Conservation (phyloP, 2,797 vertebrate genomes). For the Tachyglossus aculeatus region DNA sequence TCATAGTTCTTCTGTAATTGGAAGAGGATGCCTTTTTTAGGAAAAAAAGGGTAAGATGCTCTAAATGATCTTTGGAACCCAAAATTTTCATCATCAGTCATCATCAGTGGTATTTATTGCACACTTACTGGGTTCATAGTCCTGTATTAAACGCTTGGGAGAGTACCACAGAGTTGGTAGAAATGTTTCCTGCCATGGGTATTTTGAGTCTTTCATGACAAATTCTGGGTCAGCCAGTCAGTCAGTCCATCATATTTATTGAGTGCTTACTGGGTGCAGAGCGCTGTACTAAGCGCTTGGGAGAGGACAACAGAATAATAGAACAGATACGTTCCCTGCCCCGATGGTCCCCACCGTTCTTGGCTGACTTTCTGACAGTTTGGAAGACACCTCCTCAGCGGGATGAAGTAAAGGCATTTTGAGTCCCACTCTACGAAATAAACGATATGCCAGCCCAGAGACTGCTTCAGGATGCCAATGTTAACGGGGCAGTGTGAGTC, state of each 20-base stretch:
- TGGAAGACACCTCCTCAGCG: constrained; percentile 21
- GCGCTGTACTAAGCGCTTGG: no score
- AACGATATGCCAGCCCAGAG: constrained; percentile 28
- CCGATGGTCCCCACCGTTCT: constrained; percentile 28
- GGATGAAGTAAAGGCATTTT: neutral
- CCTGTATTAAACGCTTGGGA: no score
- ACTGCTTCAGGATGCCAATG: constrained; percentile 24
- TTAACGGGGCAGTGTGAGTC: neutral
- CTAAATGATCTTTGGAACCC: constrained; percentile 59
- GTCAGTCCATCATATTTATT: no score
- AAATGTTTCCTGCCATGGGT: constrained; percentile 54
- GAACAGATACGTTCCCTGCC: no score
- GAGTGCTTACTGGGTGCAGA: no score
- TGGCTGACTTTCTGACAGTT: constrained; percentile 46
- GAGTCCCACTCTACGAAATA: neutral
- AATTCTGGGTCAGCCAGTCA: no score
- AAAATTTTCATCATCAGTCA: no score
- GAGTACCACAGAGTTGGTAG: no score
- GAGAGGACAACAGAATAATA: no score
- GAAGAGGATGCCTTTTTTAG: constrained; percentile 52
- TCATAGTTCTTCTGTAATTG: constrained; percentile 56
- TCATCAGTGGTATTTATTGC: no score
- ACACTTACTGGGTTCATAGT: no score
- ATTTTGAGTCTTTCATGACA: constrained; percentile 40
- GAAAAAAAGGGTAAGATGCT: constrained; percentile 34